These are phyloP conservation scores for Margaritifera margaritifera DNA, from an alignment of 2,888 invertebrate species.

Conservation along the genomic window DNA sequence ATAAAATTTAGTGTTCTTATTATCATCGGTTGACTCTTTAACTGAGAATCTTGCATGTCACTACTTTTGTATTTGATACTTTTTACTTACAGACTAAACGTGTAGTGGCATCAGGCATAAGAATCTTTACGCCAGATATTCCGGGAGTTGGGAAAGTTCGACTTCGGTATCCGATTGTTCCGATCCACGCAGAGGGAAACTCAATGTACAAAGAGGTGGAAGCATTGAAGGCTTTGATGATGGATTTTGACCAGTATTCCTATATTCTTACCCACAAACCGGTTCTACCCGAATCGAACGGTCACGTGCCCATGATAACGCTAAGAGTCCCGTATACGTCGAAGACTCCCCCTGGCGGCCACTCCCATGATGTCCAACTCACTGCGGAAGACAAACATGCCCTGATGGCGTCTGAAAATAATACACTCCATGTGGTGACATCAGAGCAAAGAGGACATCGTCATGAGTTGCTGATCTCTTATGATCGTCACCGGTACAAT, in stretches of 20 bases:
- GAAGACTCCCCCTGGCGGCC: constrained; percentile 32
- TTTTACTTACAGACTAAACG: constrained; percentile 16
- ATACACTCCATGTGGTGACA: constrained; percentile 32
- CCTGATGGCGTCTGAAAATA: constrained; percentile 4
- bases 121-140: constrained; percentile 47
- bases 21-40: no score
- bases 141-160: constrained; percentile 53
- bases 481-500: constrained; percentile 10
- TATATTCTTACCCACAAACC: constrained; percentile 20
- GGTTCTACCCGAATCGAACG: no score
- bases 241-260: constrained; percentile 17
- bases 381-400: constrained; percentile 28
- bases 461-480: constrained; percentile 38
- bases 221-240: constrained; percentile 24
- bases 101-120: constrained; percentile 43
- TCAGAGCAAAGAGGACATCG: constrained; percentile 40
- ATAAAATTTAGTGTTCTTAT: no score
- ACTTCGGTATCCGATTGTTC: constrained; percentile 55
- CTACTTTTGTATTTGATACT: no score
- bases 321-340: no score
- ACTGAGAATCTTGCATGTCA: no score
- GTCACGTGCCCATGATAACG: no score
- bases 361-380: constrained; percentile 42
- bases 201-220: constrained; percentile 53
- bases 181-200: constrained; percentile 54